phyloP scores from a whole-genome alignment of 2,797 vertebrate genomes.

The Enteromius unitaeniatus region DNA sequence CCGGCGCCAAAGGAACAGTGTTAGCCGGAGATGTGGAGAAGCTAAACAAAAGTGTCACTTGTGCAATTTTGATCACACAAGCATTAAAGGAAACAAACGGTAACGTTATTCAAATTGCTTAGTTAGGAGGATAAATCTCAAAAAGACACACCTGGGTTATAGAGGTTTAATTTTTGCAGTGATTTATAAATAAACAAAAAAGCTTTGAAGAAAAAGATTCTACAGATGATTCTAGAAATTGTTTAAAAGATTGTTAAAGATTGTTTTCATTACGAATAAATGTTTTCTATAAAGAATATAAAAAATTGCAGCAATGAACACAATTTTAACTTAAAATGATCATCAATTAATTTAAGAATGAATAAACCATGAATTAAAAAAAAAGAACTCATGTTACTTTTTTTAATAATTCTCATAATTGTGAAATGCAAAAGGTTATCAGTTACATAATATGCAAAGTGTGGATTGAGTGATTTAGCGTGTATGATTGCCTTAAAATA shows the following conservation, averaged over 20 bases:
- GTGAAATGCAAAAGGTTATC: background rate
- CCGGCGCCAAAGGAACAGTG: slow-evolving; percentile 27
- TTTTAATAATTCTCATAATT: background rate
- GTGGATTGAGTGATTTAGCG: slow-evolving; percentile 40
- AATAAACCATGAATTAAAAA: background rate
- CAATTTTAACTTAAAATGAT: background rate
- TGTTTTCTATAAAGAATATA: background rate
- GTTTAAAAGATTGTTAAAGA: no score
- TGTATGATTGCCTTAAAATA: slow-evolving; percentile 50
- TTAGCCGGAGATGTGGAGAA: slow-evolving; percentile 24
- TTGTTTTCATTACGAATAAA: no score
- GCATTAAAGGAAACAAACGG: background rate
- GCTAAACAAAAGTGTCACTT: slow-evolving; percentile 35
- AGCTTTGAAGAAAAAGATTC: no score
- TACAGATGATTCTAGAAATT: background rate
- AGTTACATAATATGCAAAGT: background rate
- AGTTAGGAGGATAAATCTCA: background rate
- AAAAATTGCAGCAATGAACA: background rate
- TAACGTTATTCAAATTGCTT: background rate
- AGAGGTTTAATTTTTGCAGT: background rate
- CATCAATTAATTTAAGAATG: background rate
- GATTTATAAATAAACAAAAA: background rate
- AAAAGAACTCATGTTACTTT: background rate
- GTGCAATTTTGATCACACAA: background rate
- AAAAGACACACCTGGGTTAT: background rate